These are phyloP conservation scores for Apodemus sylvaticus DNA, from an alignment of 2,113 vertebrate species.

Conservation along the genomic window DNA sequence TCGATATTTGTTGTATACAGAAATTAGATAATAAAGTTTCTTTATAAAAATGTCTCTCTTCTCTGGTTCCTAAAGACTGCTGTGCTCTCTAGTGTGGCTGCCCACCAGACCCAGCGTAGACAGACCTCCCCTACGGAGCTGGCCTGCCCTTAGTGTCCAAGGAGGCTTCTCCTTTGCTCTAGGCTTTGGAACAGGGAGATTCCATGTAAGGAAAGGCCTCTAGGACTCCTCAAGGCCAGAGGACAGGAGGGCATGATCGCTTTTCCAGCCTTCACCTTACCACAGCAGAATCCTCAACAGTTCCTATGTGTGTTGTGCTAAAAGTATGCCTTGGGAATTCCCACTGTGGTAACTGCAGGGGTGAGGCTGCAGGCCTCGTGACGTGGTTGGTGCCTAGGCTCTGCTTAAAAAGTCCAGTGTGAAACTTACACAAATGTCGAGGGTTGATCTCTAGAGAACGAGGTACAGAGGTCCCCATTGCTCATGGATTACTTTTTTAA, in stretches of 20 bases:
- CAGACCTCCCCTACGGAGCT: background rate
- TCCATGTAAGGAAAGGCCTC: conserved; percentile 12
- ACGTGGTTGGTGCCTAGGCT: background rate
- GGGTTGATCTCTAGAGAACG: conserved; percentile 67
- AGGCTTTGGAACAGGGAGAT: conserved; percentile 50
- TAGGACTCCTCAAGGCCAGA: conserved; percentile 16
- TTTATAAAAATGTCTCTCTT: conserved; percentile 79
- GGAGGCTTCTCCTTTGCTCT: background rate
- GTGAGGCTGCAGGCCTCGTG: background rate
- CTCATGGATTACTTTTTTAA: conserved; percentile 51
- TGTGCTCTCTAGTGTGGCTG: background rate
- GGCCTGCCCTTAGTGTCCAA: background rate
- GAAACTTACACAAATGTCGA: conserved; percentile 44
- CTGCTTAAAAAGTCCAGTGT: conserved; percentile 36
- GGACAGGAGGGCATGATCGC: conserved; percentile 54
- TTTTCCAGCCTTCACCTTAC: conserved; percentile 47
- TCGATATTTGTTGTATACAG: conserved; percentile 84
- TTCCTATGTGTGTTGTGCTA: conserved; percentile 34
- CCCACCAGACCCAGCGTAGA: background rate
- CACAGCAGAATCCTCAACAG: conserved; percentile 14
- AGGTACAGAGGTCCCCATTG: background rate
- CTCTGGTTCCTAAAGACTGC: conserved; percentile 51
- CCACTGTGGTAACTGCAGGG: background rate
- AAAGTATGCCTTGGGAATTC: conserved; percentile 4
- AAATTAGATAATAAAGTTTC: conserved; percentile 85